Evolutionary conservation across 2,888 invertebrate genomes (phyloP).

Genomic region (Thumatha senex): DNA sequence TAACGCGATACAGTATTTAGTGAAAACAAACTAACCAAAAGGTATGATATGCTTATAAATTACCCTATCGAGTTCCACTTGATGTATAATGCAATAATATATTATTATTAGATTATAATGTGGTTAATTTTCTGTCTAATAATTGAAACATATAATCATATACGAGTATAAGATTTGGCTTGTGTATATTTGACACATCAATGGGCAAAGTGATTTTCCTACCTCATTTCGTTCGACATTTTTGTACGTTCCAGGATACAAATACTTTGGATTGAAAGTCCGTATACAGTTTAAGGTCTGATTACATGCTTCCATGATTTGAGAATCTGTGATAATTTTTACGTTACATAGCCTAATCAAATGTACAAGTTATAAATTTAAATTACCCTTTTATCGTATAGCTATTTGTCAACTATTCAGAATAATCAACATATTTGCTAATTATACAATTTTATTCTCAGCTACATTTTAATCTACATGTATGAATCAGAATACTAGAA

Average conservation of each 20-base stretch:
- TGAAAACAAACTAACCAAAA: no score
- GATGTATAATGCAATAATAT: no score
- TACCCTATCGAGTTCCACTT: no score
- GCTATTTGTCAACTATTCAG: conserved; percentile 24
- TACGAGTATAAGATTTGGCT: no score
- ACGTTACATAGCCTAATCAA: conserved; percentile 5
- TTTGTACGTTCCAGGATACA: background rate
- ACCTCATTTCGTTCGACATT: background rate
- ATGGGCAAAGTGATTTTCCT: no score
- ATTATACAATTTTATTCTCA: conserved; percentile 5
- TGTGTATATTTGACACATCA: no score
- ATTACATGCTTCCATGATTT: conserved; percentile 7
- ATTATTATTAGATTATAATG: no score
- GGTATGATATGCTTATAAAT: no score
- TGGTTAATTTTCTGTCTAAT: no score
- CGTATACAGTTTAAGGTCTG: conserved; percentile 36
- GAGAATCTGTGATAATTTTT: conserved; percentile 8
- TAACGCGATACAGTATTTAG: no score
- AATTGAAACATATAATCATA: no score
- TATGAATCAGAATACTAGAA: conserved; percentile 6
- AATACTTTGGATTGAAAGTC: conserved; percentile 37
- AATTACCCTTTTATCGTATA: conserved; percentile 36
- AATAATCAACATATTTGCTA: conserved; percentile 11
- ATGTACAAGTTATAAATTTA: conserved; percentile 20
- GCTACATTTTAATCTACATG: conserved; percentile 2